Evolutionary conservation across 2,888 invertebrate species (phyloP).

Genomic region (Stegana nigrithorax): DNA sequence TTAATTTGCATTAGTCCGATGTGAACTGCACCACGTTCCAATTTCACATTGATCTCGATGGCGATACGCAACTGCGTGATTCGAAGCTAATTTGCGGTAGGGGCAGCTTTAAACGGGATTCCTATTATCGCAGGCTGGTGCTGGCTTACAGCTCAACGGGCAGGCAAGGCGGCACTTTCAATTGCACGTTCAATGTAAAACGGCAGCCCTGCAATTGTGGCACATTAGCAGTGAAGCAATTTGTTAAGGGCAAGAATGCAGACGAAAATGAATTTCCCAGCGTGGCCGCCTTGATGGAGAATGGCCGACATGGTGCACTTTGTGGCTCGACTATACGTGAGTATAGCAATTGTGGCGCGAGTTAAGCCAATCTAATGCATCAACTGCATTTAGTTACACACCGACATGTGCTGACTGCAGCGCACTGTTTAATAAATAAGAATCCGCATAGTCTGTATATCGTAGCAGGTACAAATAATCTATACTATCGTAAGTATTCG

Average conservation of each 20-base stretch:
- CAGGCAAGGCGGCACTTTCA: constrained; percentile 45
- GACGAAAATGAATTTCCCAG: constrained; percentile 73
- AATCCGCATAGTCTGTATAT: constrained; percentile 53
- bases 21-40: constrained; percentile 58
- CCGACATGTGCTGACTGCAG: constrained; percentile 70
- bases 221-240: constrained; percentile 66
- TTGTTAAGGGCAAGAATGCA: constrained; percentile 72
- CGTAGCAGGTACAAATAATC: constrained; percentile 71
- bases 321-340: constrained; percentile 69
- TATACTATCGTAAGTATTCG: constrained; percentile 64
- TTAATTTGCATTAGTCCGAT: no score
- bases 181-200: constrained; percentile 41
- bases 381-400: constrained; percentile 46
- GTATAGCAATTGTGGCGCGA: no score
- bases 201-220: constrained; percentile 63
- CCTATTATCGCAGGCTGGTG: constrained; percentile 48
- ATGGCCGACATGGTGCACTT: constrained; percentile 29
- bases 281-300: constrained; percentile 70
- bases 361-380: not conserved
- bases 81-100: constrained; percentile 61
- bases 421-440: no score
- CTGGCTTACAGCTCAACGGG: constrained; percentile 58
- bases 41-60: constrained; percentile 62
- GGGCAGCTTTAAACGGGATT: constrained; percentile 45
- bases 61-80: constrained; percentile 49